phyloP scores from a whole-genome alignment of 2,888 invertebrate genomes.

The Harpalus rufipes region DNA sequence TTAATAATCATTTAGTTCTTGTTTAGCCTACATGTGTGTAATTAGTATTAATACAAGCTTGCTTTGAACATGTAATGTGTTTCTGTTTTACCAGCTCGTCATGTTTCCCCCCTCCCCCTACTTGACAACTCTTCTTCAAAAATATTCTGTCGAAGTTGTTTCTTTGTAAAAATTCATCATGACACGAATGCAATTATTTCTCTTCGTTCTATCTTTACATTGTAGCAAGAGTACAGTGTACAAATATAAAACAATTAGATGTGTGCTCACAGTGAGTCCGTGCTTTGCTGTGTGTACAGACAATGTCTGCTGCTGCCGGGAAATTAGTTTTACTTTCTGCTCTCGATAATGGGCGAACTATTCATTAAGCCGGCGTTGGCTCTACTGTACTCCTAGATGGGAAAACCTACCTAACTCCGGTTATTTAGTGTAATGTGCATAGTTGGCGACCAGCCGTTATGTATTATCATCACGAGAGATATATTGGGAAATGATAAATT shows the following conservation, averaged over 20 bases:
- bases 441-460: slow-evolving; percentile 26
- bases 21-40: too few relatives aligned
- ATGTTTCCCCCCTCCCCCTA: too few relatives aligned
- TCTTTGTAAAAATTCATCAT: too few relatives aligned
- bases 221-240: background rate
- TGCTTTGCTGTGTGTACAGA: background rate
- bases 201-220: background rate
- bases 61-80: too few relatives aligned
- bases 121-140: too few relatives aligned
- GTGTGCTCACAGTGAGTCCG: background rate
- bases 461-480: background rate
- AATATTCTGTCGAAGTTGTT: too few relatives aligned
- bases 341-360: slow-evolving; percentile 63
- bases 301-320: slow-evolving; percentile 13
- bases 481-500: background rate
- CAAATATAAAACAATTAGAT: slow-evolving; percentile 3
- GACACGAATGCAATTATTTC: too few relatives aligned
- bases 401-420: slow-evolving; percentile 52
- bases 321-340: slow-evolving; percentile 65
- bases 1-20: too few relatives aligned
- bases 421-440: slow-evolving; percentile 59
- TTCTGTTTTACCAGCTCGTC: too few relatives aligned
- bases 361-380: slow-evolving; percentile 51
- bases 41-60: too few relatives aligned
- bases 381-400: background rate